Conservation (phyloP, 2,113 vertebrate genomes). For the Henicopernis longicauda region DNA sequence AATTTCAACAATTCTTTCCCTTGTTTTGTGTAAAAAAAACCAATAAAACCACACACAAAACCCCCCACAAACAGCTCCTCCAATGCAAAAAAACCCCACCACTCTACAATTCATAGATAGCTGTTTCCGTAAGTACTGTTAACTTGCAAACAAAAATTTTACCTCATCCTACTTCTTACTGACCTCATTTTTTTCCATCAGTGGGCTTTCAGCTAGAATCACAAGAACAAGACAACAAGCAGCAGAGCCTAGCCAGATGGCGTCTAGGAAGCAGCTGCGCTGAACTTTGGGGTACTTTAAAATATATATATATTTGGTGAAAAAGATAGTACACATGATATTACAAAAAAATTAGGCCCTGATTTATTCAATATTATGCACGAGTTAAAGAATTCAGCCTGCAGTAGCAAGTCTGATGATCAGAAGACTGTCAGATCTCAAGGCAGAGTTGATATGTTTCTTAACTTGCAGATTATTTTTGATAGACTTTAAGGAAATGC, state of each 20-base stretch:
- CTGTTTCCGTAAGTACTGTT: background rate
- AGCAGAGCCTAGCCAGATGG: background rate
- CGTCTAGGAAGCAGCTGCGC: background rate
- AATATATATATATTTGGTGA: background rate
- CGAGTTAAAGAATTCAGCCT: background rate
- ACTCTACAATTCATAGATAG: background rate
- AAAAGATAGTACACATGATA: background rate
- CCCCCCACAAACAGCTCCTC: fast-evolving
- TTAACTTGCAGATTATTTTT: background rate
- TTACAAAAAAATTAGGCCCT: background rate
- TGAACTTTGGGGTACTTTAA: background rate
- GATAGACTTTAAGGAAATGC: background rate
- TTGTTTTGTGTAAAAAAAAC: background rate
- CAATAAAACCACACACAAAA: background rate
- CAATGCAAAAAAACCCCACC: background rate
- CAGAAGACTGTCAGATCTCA: background rate
- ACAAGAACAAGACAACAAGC: background rate
- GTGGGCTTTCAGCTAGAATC: background rate
- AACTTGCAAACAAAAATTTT: background rate
- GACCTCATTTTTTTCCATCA: background rate
- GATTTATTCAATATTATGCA: background rate
- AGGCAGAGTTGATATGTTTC: background rate
- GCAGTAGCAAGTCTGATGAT: background rate
- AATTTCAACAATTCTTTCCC: background rate
- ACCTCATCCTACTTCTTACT: background rate